Base-by-base conservation (phyloP, 1,140 invertebrate species). In the Lutraria rhynchaena region DNA sequence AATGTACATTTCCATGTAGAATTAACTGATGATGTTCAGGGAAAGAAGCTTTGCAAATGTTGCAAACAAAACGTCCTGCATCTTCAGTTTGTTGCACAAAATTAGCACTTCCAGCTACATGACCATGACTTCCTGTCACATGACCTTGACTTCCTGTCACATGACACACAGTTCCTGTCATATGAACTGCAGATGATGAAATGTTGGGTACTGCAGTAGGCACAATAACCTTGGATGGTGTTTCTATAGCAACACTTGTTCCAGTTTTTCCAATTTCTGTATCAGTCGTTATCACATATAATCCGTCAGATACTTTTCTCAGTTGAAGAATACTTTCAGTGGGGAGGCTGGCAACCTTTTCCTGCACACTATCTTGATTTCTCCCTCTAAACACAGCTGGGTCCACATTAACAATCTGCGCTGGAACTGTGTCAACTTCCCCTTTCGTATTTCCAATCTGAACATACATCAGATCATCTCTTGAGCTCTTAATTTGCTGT, bases 1-100 rank as follows among this genome's bases (percentile, higher is more conserved):
- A 98, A 92, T 99, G 98, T 87, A 98, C 98, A 92, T 99, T 99
- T 90, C 98, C 96, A 93, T 99, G 98, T 61, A 99, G 93, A 71
- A 95, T 94, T 82, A 99, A 93, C 91, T 99, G 97, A 87, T 96
- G 96, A 60, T 96, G 95, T 92, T 97, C 97, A 67, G 95, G 95
- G 92, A 99, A 99, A 76, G 95, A 95, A 93, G 98, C 99, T 75
- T 96, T 95, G 93, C 98, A 99, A 84, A 98, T 95, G 60, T 94
- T 94, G 90, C 98, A 99, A 29, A 96, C 94, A 67, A 76, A 85
- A 29, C 76, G 80, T 2, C 75, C 76, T 15, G n/a, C 22, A 37
- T 41, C 15, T 15, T 41, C 37, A 41, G 5, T 41, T 15, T 41
- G 37, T 41, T 77, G 60, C 24, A 31, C 73, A 5, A 35, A 37